These are phyloP conservation scores for Leptoteleia sp. DNA, from an alignment of 1,140 invertebrate genomes.

Conservation along the genomic window DNA sequence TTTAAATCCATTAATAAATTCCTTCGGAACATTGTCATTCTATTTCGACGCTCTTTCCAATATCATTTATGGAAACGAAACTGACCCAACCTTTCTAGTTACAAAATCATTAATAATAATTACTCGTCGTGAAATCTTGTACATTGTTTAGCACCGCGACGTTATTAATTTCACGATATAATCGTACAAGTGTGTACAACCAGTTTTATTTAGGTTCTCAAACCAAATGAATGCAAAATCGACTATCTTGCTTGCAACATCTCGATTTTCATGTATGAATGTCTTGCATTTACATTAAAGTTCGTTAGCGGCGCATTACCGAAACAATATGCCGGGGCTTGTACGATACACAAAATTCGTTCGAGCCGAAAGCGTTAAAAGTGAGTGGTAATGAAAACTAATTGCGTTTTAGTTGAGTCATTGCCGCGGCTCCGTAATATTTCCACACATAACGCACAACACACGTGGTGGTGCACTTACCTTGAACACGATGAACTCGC, in stretches of 20 bases:
- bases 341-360: constrained; percentile 38
- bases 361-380: constrained; percentile 52
- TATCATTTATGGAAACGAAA: neutral
- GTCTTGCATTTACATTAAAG: constrained; percentile 24
- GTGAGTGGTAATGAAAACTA: constrained; percentile 54
- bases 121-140: constrained; percentile 33
- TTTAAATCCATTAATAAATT: no score
- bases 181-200: neutral
- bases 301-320: constrained; percentile 34
- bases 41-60: no score
- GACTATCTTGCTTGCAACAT: constrained; percentile 8
- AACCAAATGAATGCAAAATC: constrained; percentile 5
- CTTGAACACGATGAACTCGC: constrained; percentile 54
- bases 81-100: no score
- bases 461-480: constrained; percentile 47
- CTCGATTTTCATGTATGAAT: constrained; percentile 21
- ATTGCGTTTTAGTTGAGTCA: constrained; percentile 57
- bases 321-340: constrained; percentile 17
- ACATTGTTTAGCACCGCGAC: constrained; percentile 7
- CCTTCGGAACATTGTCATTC: no score
- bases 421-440: constrained; percentile 24
- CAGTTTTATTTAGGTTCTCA: constrained; percentile 21
- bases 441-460: constrained; percentile 43
- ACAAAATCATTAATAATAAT: constrained; percentile 43
- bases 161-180: constrained; percentile 45